Evolutionary conservation across 2,888 invertebrate genomes (phyloP).

Genomic region (Idaea straminata): DNA sequence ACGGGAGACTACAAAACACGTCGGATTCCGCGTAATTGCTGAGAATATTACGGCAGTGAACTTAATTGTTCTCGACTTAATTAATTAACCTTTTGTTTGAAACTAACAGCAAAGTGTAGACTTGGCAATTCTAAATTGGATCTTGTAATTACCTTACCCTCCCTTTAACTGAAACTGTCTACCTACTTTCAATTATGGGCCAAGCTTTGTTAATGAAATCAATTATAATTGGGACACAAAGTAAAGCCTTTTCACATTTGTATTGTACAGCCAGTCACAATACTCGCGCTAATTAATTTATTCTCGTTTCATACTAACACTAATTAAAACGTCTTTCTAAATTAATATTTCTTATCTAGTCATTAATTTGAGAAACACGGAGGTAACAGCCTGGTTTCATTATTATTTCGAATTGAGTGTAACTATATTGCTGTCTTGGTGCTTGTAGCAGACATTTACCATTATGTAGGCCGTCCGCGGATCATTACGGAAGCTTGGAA

Average conservation of each 20-base stretch:
- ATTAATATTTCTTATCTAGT: slow-evolving; percentile 27
- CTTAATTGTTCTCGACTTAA: slow-evolving; percentile 81
- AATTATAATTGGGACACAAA: slow-evolving; percentile 74
- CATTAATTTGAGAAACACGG: slow-evolving; percentile 26
- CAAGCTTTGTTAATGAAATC: slow-evolving; percentile 75
- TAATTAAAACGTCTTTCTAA: slow-evolving; percentile 26
- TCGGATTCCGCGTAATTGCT: slow-evolving; percentile 78
- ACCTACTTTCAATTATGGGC: slow-evolving; percentile 78
- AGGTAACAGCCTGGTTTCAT: slow-evolving; percentile 19
- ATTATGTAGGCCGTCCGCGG: slow-evolving; percentile 41
- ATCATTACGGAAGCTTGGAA: slow-evolving; percentile 51
- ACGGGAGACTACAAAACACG: slow-evolving; percentile 74
- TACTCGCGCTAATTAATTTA: slow-evolving; percentile 51
- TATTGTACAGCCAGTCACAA: slow-evolving; percentile 49
- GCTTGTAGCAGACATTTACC: slow-evolving; percentile 40
- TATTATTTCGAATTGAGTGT: background rate
- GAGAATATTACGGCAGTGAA: slow-evolving; percentile 79
- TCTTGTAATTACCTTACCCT: slow-evolving; percentile 80
- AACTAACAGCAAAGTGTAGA: slow-evolving; percentile 81
- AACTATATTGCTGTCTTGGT: slow-evolving; percentile 31
- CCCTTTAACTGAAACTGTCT: slow-evolving; percentile 75
- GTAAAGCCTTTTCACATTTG: slow-evolving; percentile 54
- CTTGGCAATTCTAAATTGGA: slow-evolving; percentile 81
- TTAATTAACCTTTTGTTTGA: slow-evolving; percentile 81
- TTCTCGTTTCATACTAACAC: slow-evolving; percentile 39